phyloP scores from a whole-genome alignment of 1,140 invertebrate genomes.

The Melanaphis sacchari region DNA sequence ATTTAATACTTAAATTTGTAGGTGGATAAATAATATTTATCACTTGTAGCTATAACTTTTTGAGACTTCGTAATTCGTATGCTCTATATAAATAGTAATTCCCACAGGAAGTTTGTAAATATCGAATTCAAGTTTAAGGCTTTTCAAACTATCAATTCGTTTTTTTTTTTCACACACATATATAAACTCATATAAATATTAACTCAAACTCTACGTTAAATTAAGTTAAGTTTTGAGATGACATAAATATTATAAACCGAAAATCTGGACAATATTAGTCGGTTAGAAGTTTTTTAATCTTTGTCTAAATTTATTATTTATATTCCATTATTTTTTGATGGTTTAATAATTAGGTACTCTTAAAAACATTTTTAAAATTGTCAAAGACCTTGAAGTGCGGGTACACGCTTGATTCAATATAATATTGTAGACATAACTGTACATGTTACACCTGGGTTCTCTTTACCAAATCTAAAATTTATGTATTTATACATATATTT shows the following conservation, averaged over 20 bases:
- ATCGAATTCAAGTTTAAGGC: not conserved
- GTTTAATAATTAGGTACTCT: no score
- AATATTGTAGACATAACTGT: not conserved
- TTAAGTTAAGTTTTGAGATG: no score
- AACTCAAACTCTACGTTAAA: not conserved
- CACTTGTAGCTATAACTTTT: slow-evolving; percentile 10
- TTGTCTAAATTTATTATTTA: no score
- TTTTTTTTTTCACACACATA: not conserved
- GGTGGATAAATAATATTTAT: not conserved
- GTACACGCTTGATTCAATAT: not conserved
- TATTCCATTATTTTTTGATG: not conserved
- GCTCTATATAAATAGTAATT: not conserved
- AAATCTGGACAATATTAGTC: not conserved
- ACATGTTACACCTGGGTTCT: not conserved
- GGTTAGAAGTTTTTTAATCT: not conserved
- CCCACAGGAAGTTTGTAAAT: not conserved
- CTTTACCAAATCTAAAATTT: no score
- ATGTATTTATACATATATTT: no score
- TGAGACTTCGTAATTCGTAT: not conserved
- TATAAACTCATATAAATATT: not conserved
- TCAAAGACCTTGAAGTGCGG: not conserved
- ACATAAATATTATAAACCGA: not conserved
- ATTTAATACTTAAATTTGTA: not conserved
- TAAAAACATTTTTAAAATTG: not conserved
- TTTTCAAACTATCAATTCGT: not conserved